Evolutionary conservation across 2,888 invertebrate genomes (phyloP).

Genomic region (Caenorhabditis panamensis): DNA sequence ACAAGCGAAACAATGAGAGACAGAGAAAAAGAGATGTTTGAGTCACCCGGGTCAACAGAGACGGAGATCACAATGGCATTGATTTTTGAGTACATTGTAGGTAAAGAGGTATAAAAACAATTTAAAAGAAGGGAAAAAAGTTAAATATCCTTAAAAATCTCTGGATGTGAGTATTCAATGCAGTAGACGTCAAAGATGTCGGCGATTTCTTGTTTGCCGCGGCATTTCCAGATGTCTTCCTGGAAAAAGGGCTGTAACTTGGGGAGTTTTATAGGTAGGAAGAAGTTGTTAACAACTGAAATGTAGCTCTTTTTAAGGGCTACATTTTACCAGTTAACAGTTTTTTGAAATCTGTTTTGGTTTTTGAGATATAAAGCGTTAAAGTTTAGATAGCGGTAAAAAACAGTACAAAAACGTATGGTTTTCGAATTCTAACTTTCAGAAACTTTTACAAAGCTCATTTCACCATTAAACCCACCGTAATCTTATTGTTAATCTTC

Average conservation of each 20-base stretch:
- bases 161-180: constrained; percentile 59
- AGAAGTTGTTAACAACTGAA: too few species aligned
- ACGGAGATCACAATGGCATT: background rate
- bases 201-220: constrained; percentile 60
- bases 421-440: too few species aligned
- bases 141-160: constrained; percentile 45
- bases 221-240: constrained; percentile 61
- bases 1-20: background rate
- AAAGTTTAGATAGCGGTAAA: background rate
- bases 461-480: constrained; percentile 33
- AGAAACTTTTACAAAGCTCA: too few species aligned
- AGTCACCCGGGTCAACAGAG: too few species aligned
- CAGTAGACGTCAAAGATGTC: constrained; percentile 63
- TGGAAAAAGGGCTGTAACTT: constrained; percentile 14
- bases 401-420: too few species aligned
- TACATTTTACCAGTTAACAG: too few species aligned
- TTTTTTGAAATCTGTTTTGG: too few species aligned
- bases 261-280: too few species aligned
- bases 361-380: background rate
- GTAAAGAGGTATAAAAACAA: background rate
- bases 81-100: background rate
- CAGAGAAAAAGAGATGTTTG: background rate
- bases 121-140: background rate
- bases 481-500: constrained; percentile 50
- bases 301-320: too few species aligned